Conservation (phyloP, 2,797 vertebrate species). For the Malacoctenus gilli region DNA sequence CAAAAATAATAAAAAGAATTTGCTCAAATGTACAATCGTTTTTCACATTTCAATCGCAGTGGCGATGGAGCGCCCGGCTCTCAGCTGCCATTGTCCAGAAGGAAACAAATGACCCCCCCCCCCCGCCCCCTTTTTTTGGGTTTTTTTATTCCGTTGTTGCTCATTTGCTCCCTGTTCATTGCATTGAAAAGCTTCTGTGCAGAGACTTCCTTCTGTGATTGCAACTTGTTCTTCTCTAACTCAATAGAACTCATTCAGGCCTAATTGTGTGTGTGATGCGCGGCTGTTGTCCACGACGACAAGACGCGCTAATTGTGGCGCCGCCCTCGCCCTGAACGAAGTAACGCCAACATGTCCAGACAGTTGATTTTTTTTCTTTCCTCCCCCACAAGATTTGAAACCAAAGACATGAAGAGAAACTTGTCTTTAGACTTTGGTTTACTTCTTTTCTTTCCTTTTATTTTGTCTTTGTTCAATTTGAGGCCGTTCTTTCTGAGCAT, state of each 20-base stretch:
- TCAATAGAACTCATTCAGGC: slow-evolving; percentile 15
- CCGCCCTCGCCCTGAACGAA: slow-evolving; percentile 71
- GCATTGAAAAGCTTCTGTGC: slow-evolving; percentile 13
- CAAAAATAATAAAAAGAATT: slow-evolving; percentile 79
- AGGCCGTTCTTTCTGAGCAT: slow-evolving; percentile 70
- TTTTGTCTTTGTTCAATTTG: slow-evolving; percentile 65
- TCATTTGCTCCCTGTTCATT: slow-evolving; percentile 38
- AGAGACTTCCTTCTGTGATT: neutral
- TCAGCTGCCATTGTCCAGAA: slow-evolving; percentile 21
- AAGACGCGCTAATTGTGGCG: slow-evolving; percentile 43
- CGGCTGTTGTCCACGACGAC: slow-evolving; percentile 32
- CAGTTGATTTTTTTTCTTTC: no score
- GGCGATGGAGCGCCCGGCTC: slow-evolving; percentile 27
- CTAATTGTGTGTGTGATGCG: slow-evolving; percentile 20
- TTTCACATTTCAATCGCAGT: slow-evolving; percentile 73
- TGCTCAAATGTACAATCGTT: slow-evolving; percentile 77
- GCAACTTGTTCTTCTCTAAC: slow-evolving; percentile 12
- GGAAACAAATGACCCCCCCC: no score
- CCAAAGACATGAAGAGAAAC: slow-evolving; percentile 91
- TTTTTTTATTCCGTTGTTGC: no score
- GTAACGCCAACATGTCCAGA: slow-evolving; percentile 64
- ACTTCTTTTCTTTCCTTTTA: slow-evolving; percentile 1
- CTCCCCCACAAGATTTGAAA: slow-evolving; percentile 87
- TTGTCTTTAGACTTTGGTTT: slow-evolving; percentile 57
- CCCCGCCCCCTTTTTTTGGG: slow-evolving; percentile 9